phyloP scores from a whole-genome alignment of 2,113 vertebrate genomes.

The Danionella cerebrum region DNA sequence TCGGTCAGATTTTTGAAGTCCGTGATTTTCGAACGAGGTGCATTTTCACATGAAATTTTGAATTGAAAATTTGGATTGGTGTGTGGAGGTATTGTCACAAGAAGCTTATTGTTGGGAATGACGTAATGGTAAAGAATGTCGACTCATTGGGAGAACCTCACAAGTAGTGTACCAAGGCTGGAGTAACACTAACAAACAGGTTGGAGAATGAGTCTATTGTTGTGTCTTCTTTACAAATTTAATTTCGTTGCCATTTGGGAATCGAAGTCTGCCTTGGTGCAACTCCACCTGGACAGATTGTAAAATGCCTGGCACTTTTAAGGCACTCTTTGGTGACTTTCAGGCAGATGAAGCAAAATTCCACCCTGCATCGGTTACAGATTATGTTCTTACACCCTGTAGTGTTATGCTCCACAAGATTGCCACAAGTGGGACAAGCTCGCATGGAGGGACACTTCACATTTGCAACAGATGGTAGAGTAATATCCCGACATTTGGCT shows the following conservation, averaged over 20 bases:
- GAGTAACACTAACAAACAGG: too few relatives aligned
- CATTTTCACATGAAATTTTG: too few relatives aligned
- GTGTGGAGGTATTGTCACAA: too few relatives aligned
- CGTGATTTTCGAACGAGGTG: too few relatives aligned
- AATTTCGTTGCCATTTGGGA: slow-evolving; percentile 51
- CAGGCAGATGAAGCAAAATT: slow-evolving; percentile 69
- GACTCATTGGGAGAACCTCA: too few relatives aligned
- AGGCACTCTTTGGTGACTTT: slow-evolving; percentile 51
- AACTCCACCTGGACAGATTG: slow-evolving; percentile 48
- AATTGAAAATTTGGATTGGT: too few relatives aligned
- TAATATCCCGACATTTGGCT: slow-evolving; percentile 23
- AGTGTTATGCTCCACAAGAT: slow-evolving; percentile 54
- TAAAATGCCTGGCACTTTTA: slow-evolving; percentile 43
- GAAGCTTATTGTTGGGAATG: too few relatives aligned
- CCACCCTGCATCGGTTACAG: slow-evolving; percentile 57
- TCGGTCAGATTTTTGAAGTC: too few relatives aligned
- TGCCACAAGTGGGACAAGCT: slow-evolving; percentile 63
- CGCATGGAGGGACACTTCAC: slow-evolving; percentile 53
- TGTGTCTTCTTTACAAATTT: neutral
- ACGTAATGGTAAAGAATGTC: too few relatives aligned
- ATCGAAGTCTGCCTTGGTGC: slow-evolving; percentile 59
- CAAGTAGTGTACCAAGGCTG: too few relatives aligned
- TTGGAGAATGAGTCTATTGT: too few relatives aligned
- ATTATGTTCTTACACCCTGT: slow-evolving; percentile 63
- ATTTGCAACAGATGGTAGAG: slow-evolving; percentile 20